These are phyloP conservation scores for Pipistrellus kuhlii DNA, from an alignment of 2,797 vertebrate genomes.

Conservation along the genomic window DNA sequence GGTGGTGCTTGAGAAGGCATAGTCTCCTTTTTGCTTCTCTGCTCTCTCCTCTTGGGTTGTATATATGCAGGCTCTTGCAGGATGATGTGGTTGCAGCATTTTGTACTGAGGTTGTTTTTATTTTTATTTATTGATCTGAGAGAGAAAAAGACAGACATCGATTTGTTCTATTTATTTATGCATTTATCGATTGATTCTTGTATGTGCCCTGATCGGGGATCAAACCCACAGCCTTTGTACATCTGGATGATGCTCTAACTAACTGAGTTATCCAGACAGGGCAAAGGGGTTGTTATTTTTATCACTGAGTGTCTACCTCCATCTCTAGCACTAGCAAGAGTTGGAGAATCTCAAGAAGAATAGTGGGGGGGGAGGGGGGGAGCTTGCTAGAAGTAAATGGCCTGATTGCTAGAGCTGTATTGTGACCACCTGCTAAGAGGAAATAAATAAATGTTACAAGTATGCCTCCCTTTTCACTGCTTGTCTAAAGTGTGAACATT, in stretches of 20 bases:
- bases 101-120: background rate
- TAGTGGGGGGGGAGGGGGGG: no score
- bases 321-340: background rate
- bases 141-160: background rate
- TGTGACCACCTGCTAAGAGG: background rate
- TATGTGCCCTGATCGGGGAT: background rate
- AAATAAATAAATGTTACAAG: background rate
- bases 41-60: background rate
- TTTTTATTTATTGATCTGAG: background rate
- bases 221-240: background rate
- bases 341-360: background rate
- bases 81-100: background rate
- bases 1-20: background rate
- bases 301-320: background rate
- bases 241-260: background rate
- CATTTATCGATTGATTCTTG: background rate
- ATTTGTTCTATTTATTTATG: background rate
- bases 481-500: background rate
- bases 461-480: background rate
- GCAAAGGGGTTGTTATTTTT: background rate
- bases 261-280: background rate
- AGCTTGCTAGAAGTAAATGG: background rate
- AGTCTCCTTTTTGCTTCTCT: background rate
- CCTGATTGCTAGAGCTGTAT: background rate
- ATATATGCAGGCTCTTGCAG: background rate